These are phyloP conservation scores for Axis porcinus DNA, from an alignment of 2,113 vertebrate genomes.

Conservation along the genomic window DNA sequence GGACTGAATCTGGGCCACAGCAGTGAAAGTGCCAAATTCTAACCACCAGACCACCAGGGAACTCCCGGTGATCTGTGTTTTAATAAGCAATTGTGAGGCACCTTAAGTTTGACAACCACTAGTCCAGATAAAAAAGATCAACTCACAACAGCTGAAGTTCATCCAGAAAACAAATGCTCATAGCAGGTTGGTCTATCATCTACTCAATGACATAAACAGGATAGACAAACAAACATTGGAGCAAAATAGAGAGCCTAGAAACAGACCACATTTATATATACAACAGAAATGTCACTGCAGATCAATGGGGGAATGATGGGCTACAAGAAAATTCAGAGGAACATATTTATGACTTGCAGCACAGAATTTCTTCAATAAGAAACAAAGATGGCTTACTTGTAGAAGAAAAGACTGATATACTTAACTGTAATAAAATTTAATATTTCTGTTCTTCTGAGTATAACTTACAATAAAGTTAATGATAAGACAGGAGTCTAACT, in stretches of 20 bases:
- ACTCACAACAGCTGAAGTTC: neutral
- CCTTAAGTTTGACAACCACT: neutral
- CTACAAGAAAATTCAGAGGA: neutral
- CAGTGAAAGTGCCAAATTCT: neutral
- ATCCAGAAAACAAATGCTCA: neutral
- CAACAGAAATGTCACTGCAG: neutral
- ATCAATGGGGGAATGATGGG: neutral
- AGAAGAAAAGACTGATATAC: neutral
- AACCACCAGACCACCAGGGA: neutral
- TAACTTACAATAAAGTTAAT: neutral
- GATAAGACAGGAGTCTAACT: neutral
- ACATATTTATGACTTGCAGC: neutral
- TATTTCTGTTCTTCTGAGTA: neutral
- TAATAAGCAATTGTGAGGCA: neutral
- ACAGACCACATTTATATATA: neutral
- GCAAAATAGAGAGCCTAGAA: neutral
- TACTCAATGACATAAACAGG: neutral
- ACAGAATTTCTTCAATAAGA: neutral
- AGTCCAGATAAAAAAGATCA: neutral
- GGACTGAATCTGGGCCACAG: neutral
- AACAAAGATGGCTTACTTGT: neutral
- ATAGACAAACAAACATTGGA: neutral
- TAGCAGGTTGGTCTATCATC: neutral
- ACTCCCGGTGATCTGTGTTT: neutral
- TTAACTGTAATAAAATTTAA: neutral